These are phyloP conservation scores for Drosophila engyochracea DNA, from an alignment of 2,888 invertebrate genomes.

Conservation along the genomic window DNA sequence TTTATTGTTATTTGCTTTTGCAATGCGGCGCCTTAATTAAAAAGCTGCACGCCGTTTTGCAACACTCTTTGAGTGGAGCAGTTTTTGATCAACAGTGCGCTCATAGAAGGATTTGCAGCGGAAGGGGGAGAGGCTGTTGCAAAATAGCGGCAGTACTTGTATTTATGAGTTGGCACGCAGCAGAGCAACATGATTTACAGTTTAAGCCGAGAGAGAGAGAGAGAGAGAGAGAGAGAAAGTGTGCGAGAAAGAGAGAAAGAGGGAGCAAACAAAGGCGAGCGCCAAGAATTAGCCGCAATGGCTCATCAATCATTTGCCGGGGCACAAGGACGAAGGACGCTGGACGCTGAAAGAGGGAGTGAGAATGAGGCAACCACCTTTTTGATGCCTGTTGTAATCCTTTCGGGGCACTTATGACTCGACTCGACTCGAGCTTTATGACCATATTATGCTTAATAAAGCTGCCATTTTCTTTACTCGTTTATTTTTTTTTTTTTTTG, in stretches of 20 bases:
- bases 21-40: conserved; percentile 73
- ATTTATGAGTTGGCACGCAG: conserved; percentile 80
- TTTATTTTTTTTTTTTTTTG: conserved; percentile 4
- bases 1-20: conserved; percentile 27
- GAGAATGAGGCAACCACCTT: conserved; percentile 29
- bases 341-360: not conserved
- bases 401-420: conserved; percentile 53
- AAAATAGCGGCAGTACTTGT: conserved; percentile 53
- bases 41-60: conserved; percentile 68
- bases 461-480: conserved; percentile 41
- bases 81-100: conserved; percentile 20
- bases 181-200: conserved; percentile 75
- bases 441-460: conserved; percentile 79
- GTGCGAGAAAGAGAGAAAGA: not conserved
- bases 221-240: no score
- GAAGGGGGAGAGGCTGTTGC: conserved; percentile 11
- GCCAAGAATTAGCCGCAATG: conserved; percentile 79
- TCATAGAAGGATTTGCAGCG: not conserved
- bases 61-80: conserved; percentile 32
- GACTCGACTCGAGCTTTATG: conserved; percentile 72
- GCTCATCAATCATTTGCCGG: conserved; percentile 68
- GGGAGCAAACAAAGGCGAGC: conserved; percentile 66
- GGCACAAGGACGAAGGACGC: conserved; percentile 2
- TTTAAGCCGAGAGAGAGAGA: conserved; percentile 59
- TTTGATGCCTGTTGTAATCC: conserved; percentile 45